Conservation (phyloP, 2,888 invertebrate species). For the Drosophila barbarae region DNA sequence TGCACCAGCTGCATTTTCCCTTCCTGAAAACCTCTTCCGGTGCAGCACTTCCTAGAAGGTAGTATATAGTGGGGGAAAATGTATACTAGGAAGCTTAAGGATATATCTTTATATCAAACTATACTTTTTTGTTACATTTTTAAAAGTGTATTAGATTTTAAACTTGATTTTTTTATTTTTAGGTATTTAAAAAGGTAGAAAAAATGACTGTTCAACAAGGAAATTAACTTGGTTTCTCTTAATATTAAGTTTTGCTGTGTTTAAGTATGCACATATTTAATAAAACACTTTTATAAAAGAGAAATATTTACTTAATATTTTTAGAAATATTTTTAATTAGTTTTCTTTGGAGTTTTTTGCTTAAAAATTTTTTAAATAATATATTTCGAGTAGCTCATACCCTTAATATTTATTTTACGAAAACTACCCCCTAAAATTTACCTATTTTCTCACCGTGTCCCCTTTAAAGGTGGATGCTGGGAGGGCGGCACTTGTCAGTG, state of each 20-base stretch:
- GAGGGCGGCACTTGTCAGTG: slow-evolving; percentile 31
- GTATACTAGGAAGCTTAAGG: no score
- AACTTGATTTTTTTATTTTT: not conserved
- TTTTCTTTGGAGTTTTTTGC: not conserved
- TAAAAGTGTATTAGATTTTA: not conserved
- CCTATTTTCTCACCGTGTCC: not conserved
- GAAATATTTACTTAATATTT: not conserved
- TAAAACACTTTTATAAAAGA: not conserved
- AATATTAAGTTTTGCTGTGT: not conserved
- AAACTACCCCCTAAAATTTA: no score
- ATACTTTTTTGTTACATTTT: not conserved
- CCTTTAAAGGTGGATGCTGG: slow-evolving; percentile 3
- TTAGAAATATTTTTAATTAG: not conserved
- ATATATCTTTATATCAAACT: not conserved
- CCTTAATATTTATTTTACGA: not conserved
- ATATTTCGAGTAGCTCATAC: not conserved
- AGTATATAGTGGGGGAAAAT: slow-evolving; percentile 5
- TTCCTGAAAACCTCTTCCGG: not conserved
- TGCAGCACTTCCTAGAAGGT: not conserved
- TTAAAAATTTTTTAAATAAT: not conserved
- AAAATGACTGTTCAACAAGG: not conserved
- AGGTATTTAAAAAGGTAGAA: not conserved
- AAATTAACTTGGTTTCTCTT: no score
- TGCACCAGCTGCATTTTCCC: slow-evolving; percentile 15
- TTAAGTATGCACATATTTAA: not conserved